These are phyloP conservation scores for Agonopterix alstromeriana DNA, from an alignment of 2,888 invertebrate species.

Conservation along the genomic window DNA sequence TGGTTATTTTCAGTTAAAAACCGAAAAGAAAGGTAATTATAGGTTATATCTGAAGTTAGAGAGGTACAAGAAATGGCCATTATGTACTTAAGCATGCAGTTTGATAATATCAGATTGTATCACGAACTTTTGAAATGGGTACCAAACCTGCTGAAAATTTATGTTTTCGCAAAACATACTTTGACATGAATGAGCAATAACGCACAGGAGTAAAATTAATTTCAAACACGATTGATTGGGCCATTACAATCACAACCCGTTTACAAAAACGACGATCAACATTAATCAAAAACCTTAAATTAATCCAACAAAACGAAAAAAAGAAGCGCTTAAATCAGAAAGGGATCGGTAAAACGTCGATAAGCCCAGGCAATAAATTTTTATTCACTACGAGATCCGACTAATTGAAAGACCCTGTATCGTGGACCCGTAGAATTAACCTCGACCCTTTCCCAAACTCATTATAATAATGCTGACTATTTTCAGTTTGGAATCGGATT, in stretches of 20 bases:
- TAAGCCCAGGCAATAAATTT: conserved; percentile 2
- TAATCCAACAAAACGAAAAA: not conserved
- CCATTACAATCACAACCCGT: not conserved
- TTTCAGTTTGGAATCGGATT: conserved; percentile 1
- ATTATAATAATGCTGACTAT: conserved; percentile 7
- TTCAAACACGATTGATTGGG: no score
- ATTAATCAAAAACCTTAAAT: not conserved
- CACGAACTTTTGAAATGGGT: no score
- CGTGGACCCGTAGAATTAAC: not conserved
- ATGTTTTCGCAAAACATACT: no score
- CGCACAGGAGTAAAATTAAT: not conserved
- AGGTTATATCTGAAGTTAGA: no score
- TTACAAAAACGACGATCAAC: not conserved
- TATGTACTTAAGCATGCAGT: no score
- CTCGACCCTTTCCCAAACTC: conserved; percentile 3
- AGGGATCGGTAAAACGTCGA: not conserved
- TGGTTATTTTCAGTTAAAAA: no score
- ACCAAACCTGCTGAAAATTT: no score
- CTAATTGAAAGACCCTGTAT: conserved; percentile 8
- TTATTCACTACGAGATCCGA: conserved; percentile 2
- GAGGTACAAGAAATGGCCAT: no score
- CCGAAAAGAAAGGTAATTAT: no score
- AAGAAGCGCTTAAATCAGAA: not conserved
- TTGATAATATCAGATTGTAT: no score
- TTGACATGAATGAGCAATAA: not conserved